Evolutionary conservation across 2,888 invertebrate genomes (phyloP).

Genomic region (Linnaemya tessellans): DNA sequence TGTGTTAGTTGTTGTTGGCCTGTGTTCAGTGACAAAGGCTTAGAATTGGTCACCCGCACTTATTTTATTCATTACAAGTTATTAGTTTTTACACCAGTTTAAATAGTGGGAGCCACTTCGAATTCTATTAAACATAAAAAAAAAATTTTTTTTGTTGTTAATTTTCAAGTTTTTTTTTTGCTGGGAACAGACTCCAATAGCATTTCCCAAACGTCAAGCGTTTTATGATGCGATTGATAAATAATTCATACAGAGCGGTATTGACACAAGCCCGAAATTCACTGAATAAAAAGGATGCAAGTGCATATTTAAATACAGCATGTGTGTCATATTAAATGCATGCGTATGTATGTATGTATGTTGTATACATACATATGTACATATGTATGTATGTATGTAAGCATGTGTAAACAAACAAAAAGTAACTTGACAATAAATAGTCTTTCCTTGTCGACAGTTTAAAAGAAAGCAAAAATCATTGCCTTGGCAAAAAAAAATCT

Average conservation of each 20-base stretch:
- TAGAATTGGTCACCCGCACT: too few relatives aligned
- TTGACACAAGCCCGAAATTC: conserved; percentile 4
- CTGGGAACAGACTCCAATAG: too few relatives aligned
- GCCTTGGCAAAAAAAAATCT: conserved; percentile 21
- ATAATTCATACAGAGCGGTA: conserved; percentile 8
- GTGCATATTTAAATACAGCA: background rate
- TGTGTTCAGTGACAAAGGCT: too few relatives aligned
- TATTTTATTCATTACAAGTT: too few relatives aligned
- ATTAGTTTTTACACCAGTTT: too few relatives aligned
- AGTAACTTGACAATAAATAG: background rate
- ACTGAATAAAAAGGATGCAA: background rate
- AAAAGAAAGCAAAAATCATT: conserved; percentile 13
- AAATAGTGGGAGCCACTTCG: too few relatives aligned
- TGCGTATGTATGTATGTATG: background rate
- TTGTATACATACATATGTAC: background rate
- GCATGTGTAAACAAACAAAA: background rate
- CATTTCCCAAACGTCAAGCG: background rate
- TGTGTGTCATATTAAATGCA: background rate
- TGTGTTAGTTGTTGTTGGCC: too few relatives aligned
- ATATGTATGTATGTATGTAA: background rate
- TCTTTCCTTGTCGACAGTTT: conserved; percentile 5
- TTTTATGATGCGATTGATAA: background rate
- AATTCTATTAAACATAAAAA: too few relatives aligned
- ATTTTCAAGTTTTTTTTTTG: background rate
- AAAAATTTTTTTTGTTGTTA: too few relatives aligned